Evolutionary conservation across 2,113 vertebrate species (phyloP), one percentile per base, ranked within the genome.

Genomic region (Grus americana): DNA sequence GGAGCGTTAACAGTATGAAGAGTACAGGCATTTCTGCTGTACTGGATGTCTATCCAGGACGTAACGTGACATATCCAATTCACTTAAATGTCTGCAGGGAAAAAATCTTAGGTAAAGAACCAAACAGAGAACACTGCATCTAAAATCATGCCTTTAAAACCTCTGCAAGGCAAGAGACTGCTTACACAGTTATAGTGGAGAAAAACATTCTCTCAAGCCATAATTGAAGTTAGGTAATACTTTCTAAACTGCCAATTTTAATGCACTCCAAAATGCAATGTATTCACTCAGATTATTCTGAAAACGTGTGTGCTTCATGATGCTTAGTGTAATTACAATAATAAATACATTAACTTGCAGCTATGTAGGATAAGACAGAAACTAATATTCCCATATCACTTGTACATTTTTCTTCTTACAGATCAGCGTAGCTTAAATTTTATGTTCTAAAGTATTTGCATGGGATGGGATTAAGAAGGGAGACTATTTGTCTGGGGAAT

Each of bases 401-500:
- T 90, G 44, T 90, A 83, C n/a, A 65, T 75, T 94, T 92, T 92
- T 87, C 65, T 84, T 82, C 78, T 90, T 79, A 79, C 18, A 79
- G n/a, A 95, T 80, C 82, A 82, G 70, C 0, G 9, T 40, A 72
- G 27, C 38, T 83, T 71, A 79, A 30, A 91, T 68, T 61, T 88
- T 49, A 84, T 46, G 26, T 57, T 67, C 42, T 92, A 4, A 84
- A 94, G 18, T 75, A 95, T 91, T 95, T 94, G 80, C 76, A 90
- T n/a, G 47, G 70, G 11, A 24, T 57, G 23, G 54, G 70, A 91
- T 95, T 96, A 91, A 83, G 70, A 84, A 85, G 24, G 34, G 71
- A 95, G 92, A 79, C 90, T 93, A 63, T 49, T 67, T 65, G 81
- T 88, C 95, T 94, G 66, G 78, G 85, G 92, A 95, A 93, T 90